Conservation (phyloP, 2,888 invertebrate species). For the Cephus rjabovi region DNA sequence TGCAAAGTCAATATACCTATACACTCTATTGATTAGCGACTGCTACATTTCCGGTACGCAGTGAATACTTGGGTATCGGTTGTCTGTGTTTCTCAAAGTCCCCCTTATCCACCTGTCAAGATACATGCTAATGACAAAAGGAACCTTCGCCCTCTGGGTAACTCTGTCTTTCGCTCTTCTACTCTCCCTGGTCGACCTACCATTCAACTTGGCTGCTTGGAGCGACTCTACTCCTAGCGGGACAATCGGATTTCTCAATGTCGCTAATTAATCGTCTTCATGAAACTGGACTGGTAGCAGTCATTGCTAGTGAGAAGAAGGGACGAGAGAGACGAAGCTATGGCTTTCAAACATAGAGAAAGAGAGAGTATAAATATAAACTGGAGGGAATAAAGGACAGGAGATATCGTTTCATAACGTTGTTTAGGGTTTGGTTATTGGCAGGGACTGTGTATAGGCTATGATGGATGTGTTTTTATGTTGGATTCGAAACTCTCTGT, state of each 20-base stretch:
- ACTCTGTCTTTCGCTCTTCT: neutral
- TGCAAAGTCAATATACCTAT: neutral
- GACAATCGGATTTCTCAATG: neutral
- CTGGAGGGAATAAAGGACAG: conserved; percentile 26
- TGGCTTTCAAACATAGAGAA: too few relatives aligned
- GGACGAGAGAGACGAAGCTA: conserved; percentile 4
- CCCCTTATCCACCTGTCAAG: neutral
- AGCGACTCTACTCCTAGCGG: neutral
- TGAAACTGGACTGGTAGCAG: neutral
- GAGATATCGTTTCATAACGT: conserved; percentile 29
- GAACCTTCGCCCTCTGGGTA: neutral
- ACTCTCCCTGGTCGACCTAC: neutral
- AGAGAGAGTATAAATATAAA: conserved; percentile 4
- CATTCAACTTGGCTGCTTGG: neutral
- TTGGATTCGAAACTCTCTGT: conserved; percentile 23
- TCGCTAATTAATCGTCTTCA: neutral
- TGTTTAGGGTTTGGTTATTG: conserved; percentile 43
- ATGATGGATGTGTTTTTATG: conserved; percentile 53
- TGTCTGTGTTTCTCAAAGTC: neutral
- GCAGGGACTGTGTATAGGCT: conserved; percentile 34
- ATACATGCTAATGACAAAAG: neutral
- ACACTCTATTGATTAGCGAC: neutral
- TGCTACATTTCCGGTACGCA: neutral
- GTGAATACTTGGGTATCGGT: neutral
- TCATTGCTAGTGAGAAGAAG: neutral